A percentile compares a stretch with the other conserved stretches of the same genome.
Evolutionary conservation across 2,888 invertebrate genomes (phyloP).

Genomic region (Epinotia brunnichana): DNA sequence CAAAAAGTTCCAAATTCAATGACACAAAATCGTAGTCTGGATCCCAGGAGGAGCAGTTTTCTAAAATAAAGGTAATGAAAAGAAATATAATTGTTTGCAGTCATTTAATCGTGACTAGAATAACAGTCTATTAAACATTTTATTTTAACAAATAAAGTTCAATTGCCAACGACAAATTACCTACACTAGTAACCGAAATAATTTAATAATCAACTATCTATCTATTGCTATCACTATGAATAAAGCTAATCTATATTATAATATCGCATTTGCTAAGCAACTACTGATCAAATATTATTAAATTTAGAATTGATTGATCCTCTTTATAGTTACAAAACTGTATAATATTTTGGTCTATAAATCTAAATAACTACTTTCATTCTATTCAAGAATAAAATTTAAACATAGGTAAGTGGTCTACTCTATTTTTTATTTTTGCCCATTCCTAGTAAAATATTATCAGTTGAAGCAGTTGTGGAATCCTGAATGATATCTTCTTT

Average conservation of each 20-base stretch:
- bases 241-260: conserved; percentile 35
- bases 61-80: background rate
- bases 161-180: conserved; percentile 33
- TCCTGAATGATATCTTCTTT: conserved; percentile 77
- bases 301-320: conserved; percentile 43
- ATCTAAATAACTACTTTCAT: conserved; percentile 38
- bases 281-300: conserved; percentile 37
- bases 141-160: conserved; percentile 29
- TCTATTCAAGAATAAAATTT: conserved; percentile 18
- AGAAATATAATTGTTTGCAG: conserved; percentile 19
- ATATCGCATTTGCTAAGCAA: conserved; percentile 37
- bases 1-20: too few relatives aligned
- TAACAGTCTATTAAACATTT: conserved; percentile 43
- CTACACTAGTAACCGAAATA: conserved; percentile 35
- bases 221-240: conserved; percentile 25
- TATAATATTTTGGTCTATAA: conserved; percentile 31
- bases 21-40: too few relatives aligned
- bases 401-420: conserved; percentile 55
- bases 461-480: conserved; percentile 77
- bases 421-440: conserved; percentile 59
- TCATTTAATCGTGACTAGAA: conserved; percentile 42
- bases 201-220: conserved; percentile 40
- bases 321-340: conserved; percentile 39
- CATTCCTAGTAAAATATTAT: conserved; percentile 80
- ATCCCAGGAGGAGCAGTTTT: too few relatives aligned